Conservation (phyloP, 2,797 vertebrate genomes). For the Chelidonichthys spinosus region DNA sequence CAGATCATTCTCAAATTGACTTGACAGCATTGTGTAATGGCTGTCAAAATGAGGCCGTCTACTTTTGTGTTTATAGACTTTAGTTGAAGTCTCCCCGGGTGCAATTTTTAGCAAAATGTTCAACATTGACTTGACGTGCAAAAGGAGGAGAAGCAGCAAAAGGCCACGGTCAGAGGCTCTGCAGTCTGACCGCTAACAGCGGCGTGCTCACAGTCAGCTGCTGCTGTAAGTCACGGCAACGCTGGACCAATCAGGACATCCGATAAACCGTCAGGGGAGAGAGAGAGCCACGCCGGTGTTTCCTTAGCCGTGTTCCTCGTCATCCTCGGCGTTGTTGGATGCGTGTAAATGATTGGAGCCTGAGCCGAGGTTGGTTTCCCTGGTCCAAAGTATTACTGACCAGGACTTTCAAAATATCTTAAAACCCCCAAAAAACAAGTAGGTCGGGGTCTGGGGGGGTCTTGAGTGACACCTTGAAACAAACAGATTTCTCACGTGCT, state of each 20-base stretch:
- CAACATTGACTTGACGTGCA: conserved; percentile 7
- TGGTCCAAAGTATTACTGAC: not conserved
- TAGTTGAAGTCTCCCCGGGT: conserved; percentile 25
- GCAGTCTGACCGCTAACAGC: conserved; percentile 12
- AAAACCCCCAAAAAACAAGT: not conserved
- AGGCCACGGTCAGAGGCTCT: conserved; percentile 6
- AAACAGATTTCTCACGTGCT: too few relatives aligned
- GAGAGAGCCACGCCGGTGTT: not conserved
- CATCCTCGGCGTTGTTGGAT: conserved; percentile 18
- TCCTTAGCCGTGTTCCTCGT: conserved; percentile 18
- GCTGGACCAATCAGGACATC: conserved; percentile 25
- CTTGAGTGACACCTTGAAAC: too few relatives aligned
- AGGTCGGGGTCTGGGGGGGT: too few relatives aligned
- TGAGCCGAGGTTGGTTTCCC: not conserved
- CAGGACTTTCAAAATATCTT: too few relatives aligned
- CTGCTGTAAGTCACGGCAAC: conserved; percentile 6
- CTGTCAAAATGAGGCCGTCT: conserved; percentile 19
- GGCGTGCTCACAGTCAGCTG: conserved; percentile 18
- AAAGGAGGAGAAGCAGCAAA: not conserved
- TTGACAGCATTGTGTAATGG: conserved; percentile 15
- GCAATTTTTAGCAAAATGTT: conserved; percentile 6
- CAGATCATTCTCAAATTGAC: conserved; percentile 21
- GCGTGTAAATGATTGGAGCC: conserved; percentile 14
- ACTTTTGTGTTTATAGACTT: conserved; percentile 20
- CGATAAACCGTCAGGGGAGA: conserved; percentile 11